Percentiles rank a stretch among this genome's conserved stretches.
Conservation (phyloP, 2,888 invertebrate species). For the Enchytraeus crypticus region DNA sequence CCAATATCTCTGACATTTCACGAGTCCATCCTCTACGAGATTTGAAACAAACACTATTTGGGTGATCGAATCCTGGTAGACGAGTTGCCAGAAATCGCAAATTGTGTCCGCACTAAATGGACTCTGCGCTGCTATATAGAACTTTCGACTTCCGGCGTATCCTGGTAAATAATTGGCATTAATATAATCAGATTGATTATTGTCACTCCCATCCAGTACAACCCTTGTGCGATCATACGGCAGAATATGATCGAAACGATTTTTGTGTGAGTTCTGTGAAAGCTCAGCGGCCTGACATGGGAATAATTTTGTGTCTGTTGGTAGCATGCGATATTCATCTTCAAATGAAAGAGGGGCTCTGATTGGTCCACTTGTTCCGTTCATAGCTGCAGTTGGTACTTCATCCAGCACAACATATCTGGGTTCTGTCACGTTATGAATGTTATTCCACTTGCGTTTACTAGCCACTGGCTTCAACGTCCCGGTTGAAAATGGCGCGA, state of each 20-base stretch:
- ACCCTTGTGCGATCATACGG: slow-evolving; percentile 45
- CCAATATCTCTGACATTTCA: slow-evolving; percentile 92
- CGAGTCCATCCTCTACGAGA: slow-evolving; percentile 49
- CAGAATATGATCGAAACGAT: slow-evolving; percentile 41
- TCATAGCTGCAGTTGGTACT: neutral
- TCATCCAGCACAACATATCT: slow-evolving; percentile 16
- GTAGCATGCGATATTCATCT: slow-evolving; percentile 41
- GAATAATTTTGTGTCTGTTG: slow-evolving; percentile 29
- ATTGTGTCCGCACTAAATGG: slow-evolving; percentile 42
- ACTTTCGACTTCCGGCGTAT: slow-evolving; percentile 44
- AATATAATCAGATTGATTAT: slow-evolving; percentile 18
- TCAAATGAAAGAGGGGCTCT: slow-evolving; percentile 31
- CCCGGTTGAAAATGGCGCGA: slow-evolving; percentile 12
- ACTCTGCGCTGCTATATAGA: slow-evolving; percentile 53
- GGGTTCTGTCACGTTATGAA: slow-evolving; percentile 15
- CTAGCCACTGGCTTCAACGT: neutral
- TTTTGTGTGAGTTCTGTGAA: slow-evolving; percentile 33
- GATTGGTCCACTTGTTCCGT: neutral
- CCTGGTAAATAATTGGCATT: slow-evolving; percentile 44
- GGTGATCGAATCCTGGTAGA: slow-evolving; percentile 49
- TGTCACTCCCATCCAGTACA: slow-evolving; percentile 23
- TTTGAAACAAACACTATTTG: slow-evolving; percentile 52
- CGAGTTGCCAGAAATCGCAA: slow-evolving; percentile 53
- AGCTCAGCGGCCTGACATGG: slow-evolving; percentile 31
- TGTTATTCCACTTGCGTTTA: slow-evolving; percentile 24